These are phyloP conservation scores for Gymnobelideus leadbeateri DNA, from an alignment of 2,113 vertebrate species.

Conservation along the genomic window DNA sequence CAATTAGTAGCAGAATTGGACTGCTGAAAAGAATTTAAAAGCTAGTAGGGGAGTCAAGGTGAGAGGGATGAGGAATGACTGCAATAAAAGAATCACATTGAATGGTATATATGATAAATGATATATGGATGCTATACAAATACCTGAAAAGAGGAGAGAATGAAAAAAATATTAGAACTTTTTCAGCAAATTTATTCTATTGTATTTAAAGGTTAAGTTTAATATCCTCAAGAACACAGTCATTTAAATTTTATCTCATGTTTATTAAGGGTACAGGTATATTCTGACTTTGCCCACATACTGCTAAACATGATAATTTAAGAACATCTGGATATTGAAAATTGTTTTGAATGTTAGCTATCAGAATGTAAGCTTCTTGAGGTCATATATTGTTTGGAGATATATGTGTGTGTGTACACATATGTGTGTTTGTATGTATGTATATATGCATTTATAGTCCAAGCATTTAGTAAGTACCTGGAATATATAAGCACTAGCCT, in stretches of 20 bases:
- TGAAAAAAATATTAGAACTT: not conserved
- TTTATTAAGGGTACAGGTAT: not conserved
- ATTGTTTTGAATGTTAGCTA: not conserved
- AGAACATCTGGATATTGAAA: not conserved
- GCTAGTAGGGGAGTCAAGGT: not conserved
- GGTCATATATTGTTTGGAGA: not conserved
- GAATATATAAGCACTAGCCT: not conserved
- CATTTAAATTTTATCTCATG: not conserved
- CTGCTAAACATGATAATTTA: not conserved
- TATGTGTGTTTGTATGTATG: no score
- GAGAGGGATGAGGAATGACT: not conserved
- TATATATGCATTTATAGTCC: not conserved
- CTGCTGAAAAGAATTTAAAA: not conserved
- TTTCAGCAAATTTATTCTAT: not conserved
- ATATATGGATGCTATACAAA: not conserved
- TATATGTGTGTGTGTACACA: no score
- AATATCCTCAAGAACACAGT: not conserved
- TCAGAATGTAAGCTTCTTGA: not conserved
- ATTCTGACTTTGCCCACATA: not conserved
- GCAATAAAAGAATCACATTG: not conserved
- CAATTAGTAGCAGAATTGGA: not conserved
- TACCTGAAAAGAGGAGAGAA: not conserved
- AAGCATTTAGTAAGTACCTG: not conserved
- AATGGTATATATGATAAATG: not conserved
- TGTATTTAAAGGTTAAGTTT: not conserved